Conservation (phyloP, 2,797 vertebrate genomes). For the Neosilurus mollespiculum region DNA sequence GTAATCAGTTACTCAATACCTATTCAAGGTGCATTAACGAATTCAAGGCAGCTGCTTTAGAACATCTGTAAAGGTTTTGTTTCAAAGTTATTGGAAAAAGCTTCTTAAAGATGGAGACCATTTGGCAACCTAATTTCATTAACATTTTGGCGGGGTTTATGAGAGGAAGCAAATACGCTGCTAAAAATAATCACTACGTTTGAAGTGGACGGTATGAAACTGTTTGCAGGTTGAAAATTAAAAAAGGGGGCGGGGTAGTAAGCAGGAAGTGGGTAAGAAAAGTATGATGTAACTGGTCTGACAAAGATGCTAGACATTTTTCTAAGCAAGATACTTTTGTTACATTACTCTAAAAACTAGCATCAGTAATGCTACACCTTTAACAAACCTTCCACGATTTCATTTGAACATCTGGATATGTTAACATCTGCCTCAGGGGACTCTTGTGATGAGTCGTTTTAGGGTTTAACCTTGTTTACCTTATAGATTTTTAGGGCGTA, state of each 20-base stretch:
- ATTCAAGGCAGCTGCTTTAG: background rate
- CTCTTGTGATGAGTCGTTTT: background rate
- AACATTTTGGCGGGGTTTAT: background rate
- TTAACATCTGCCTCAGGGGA: background rate
- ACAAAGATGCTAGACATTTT: background rate
- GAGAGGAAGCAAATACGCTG: background rate
- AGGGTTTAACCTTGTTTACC: no score
- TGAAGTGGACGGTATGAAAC: background rate
- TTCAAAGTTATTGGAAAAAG: background rate
- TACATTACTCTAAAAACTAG: background rate
- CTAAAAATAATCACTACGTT: background rate
- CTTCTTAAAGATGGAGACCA: background rate
- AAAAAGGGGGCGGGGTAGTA: background rate
- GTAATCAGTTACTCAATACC: background rate
- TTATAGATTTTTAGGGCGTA: no score
- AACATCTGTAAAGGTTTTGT: conserved; percentile 11
- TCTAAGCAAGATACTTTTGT: background rate
- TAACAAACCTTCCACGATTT: background rate
- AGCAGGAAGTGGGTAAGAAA: background rate
- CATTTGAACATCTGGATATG: background rate
- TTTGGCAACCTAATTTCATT: background rate
- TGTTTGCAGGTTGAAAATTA: background rate
- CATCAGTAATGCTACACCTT: background rate
- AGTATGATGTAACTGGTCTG: no score
- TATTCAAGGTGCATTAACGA: background rate